Base-by-base conservation (phyloP, 2,113 vertebrate species). In the Poeciliopsis turrubarensis region DNA sequence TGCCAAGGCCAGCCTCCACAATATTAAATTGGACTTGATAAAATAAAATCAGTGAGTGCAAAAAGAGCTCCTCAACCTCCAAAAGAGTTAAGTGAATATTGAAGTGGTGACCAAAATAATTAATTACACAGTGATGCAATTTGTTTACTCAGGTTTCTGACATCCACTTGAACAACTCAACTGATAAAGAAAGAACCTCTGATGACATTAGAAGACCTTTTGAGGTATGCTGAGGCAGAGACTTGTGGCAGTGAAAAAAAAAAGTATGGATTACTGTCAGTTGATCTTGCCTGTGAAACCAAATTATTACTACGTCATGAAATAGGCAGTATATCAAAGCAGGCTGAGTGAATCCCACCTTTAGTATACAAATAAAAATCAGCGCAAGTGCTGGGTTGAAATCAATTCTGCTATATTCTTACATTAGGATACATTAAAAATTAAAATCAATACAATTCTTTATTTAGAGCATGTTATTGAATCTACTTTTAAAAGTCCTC, bases 21-120 rank as follows among this genome's bases (percentile, higher is more conserved):
- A 83, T 89, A 91, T 91, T 89, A 91, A 91, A 93, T 77, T 86
- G 82, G 83, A 84, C 84, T 92, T 86, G 77, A 89, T 92, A 71
- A 87, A 90, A 87, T 84, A 84, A 89, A 90, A 88, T 83, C 73
- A 73, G 78, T 75, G 72, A 71, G 75, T 81, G 77, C 44, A 60
- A 84, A 82, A 86, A 89, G 73, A 84, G 75, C 82, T 85, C 83
- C 83, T 82, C 69, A 88, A 76, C 69, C 37, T 78, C 66, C 60
- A 77, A 87, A 91, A 87, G 68, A 72, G 78, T 64, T 78, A 82
- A 87, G 61, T 84, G 81, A 83, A 87, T 77, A 81, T 78, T 82
- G 60, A 72, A 89, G 77, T 79, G 70, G 57, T 61, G 26, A 68
- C 54, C 68, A 70, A 75, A 83, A 82, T 79, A 76, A 85, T 72